Evolutionary conservation across 2,888 invertebrate species (phyloP).

Genomic region (Caenorhabditis sp.): DNA sequence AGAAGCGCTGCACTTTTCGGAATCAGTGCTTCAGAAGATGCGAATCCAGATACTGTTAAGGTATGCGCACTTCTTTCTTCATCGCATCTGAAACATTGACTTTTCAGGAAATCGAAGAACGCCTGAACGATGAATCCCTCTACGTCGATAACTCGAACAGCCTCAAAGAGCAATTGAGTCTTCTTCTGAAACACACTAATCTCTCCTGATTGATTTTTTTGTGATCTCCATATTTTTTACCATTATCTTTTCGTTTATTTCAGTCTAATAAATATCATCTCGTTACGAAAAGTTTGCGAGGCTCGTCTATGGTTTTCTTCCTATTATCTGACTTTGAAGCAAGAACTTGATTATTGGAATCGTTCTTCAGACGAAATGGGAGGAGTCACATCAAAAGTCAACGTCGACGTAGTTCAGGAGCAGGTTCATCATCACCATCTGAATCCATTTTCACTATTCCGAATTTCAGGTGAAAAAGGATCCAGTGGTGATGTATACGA

Average conservation of each 20-base stretch:
- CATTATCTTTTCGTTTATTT: conserved; percentile 6
- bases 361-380: conserved; percentile 60
- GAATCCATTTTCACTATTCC: background rate
- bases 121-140: conserved; percentile 42
- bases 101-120: conserved; percentile 53
- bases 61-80: background rate
- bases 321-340: too few species aligned
- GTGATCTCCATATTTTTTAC: conserved; percentile 11
- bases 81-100: background rate
- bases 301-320: background rate
- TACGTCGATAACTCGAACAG: conserved; percentile 45
- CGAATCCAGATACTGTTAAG: conserved; percentile 25
- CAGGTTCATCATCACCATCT: conserved; percentile 38
- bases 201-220: conserved; percentile 29
- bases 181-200: conserved; percentile 45
- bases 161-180: conserved; percentile 42
- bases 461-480: conserved; percentile 60
- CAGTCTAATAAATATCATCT: conserved; percentile 19
- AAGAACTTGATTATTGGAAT: too few species aligned
- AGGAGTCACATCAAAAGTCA: conserved; percentile 68
- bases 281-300: background rate
- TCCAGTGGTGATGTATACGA: conserved; percentile 72
- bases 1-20: conserved; percentile 42
- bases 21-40: conserved; percentile 39
- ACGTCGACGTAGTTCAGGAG: conserved; percentile 66